phyloP scores from a whole-genome alignment of 2,113 vertebrate genomes.

The Brachyhypopomus gauderio region DNA sequence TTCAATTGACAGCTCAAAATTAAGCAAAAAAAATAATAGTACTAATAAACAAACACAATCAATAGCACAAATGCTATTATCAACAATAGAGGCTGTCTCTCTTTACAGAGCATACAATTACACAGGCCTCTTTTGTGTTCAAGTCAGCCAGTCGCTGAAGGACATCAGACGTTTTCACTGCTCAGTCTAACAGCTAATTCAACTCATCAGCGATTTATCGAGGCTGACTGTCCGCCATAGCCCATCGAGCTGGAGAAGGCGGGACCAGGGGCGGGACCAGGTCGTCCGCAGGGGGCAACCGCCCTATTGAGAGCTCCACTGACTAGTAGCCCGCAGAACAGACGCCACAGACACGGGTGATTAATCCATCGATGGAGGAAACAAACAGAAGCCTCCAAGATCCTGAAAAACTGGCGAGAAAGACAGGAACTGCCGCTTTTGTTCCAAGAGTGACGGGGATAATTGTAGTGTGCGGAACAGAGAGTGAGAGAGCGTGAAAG shows the following conservation, averaged over 20 bases:
- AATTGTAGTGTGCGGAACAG: conserved; percentile 20
- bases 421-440: conserved; percentile 7
- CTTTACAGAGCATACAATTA: too few species aligned
- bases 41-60: too few species aligned
- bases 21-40: too few species aligned
- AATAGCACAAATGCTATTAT: too few species aligned
- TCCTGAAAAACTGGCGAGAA: conserved; percentile 2
- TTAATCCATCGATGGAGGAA: conserved; percentile 32
- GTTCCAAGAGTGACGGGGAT: conserved; percentile 30
- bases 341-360: conserved; percentile 31
- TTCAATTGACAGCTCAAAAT: not conserved
- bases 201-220: not conserved
- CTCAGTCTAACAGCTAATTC: not conserved
- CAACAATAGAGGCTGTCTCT: too few species aligned
- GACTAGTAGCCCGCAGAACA: conserved; percentile 14
- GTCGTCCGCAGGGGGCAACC: not conserved
- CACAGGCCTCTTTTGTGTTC: too few species aligned
- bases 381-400: conserved; percentile 22
- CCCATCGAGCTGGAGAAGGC: too few species aligned
- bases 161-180: not conserved
- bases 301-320: not conserved
- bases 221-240: too few species aligned
- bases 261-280: not conserved
- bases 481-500: not conserved
- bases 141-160: not conserved